These are phyloP conservation scores for Aquatica leii DNA, from an alignment of 2,888 invertebrate genomes.

Conservation along the genomic window DNA sequence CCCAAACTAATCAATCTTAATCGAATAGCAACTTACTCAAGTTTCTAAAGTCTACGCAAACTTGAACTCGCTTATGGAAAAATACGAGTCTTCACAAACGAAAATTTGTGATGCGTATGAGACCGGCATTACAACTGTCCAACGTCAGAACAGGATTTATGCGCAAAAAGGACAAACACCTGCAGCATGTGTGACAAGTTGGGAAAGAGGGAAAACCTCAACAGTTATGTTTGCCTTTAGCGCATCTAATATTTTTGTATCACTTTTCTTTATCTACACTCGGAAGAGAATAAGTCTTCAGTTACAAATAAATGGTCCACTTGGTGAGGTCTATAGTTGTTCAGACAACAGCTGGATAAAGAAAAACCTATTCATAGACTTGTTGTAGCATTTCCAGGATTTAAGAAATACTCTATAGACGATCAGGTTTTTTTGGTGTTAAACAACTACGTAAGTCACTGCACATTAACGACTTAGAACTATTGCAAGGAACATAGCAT, in stretches of 20 bases:
- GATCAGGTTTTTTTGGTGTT: slow-evolving; percentile 24
- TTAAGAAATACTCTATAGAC: neutral
- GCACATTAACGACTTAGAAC: neutral
- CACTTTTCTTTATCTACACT: slow-evolving; percentile 61
- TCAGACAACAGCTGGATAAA: slow-evolving; percentile 46
- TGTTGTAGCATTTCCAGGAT: too few species aligned
- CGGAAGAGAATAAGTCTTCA: slow-evolving; percentile 55
- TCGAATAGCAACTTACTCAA: neutral
- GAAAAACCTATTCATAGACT: slow-evolving; percentile 29
- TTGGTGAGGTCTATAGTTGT: slow-evolving; percentile 50
- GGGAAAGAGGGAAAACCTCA: slow-evolving; percentile 56
- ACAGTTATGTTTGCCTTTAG: slow-evolving; percentile 59
- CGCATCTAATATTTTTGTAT: slow-evolving; percentile 55
- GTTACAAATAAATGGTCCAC: slow-evolving; percentile 57
- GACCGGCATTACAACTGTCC: slow-evolving; percentile 58
- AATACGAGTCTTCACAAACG: slow-evolving; percentile 40
- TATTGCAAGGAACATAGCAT: neutral
- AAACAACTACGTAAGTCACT: slow-evolving; percentile 30
- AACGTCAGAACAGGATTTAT: slow-evolving; percentile 54
- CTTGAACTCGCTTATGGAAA: too few species aligned
- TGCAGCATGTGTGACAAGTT: slow-evolving; percentile 57
- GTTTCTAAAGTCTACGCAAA: too few species aligned
- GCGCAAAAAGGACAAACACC: slow-evolving; percentile 56
- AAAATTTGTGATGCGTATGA: slow-evolving; percentile 57
- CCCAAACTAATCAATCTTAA: neutral